Evolutionary conservation across 35 echinoderm and acorn worm species (phyloP), one percentile per base, ranked within the genome.

Genomic region (Eucidaris tribuloides): DNA sequence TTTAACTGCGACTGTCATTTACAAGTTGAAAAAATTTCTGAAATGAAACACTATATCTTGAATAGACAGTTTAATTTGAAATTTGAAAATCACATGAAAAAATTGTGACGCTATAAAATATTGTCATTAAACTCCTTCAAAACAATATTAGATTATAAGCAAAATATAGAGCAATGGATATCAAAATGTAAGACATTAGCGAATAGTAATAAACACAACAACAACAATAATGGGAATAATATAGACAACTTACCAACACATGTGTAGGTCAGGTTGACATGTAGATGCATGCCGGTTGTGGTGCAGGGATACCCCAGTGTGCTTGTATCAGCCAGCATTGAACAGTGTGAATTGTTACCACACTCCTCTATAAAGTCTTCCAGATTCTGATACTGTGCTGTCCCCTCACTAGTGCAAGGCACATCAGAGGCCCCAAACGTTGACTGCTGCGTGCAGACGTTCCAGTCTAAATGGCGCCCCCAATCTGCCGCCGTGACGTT

Each of bases 401-500:
- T 84, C 28, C 78, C 82, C 19, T 58, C 9, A 0, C 82, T 42
- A 5, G 76, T 44, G 54, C 87, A 95, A 9, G 87, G 92, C 17
- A 90, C 74, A 24, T 58, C 74, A 9, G 36, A 39, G 17, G 54
- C 20, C 2, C 45, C 50, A n/a, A 80, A 82, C 0, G 62, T 46
- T 11, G 72, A 57, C 78, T 86, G 46, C 55, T 95, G 87, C 19
- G 91, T 86, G 49, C 92, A 95, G 40, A 81, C 83, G 14, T 82
- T 39, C 81, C 86, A 85, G 29, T 89, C 83, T 13, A 76, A n/a
- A 41, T 63, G 87, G 14, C 92, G 92, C 32, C 92, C 92, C 65
- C 88, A 89, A 20, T 72, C 52, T 13, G 50, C 78, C 22, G 14
- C 62, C 30, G 92, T 95, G 34, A 95, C 61, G 55, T 95, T 95